Base-by-base conservation (phyloP, 2,113 vertebrate species). In the Cyanistes caeruleus region DNA sequence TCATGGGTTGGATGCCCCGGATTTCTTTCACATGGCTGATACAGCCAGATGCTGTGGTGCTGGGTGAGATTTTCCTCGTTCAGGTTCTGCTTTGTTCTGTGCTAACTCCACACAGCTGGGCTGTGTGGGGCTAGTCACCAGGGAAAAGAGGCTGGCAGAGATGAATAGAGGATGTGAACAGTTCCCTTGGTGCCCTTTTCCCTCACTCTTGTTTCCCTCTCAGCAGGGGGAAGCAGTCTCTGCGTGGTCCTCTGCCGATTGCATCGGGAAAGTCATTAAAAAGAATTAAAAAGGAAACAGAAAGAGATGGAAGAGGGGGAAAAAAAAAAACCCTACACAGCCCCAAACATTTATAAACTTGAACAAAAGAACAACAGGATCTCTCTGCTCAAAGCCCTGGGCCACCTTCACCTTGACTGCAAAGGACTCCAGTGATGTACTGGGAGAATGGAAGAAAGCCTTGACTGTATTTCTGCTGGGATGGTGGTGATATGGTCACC, bases 171-270 rank as follows among this genome's bases (percentile, higher is more conserved):
- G 73, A 95, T 92, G 68, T 78, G 90, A 97, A 96, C 64, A 74
- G 96, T 96, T 97, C 96, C 96, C 96, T 94, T 94, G 96, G 92
- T 92, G 79, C 96, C 96, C 95, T 96, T 97, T 97, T 97, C 86
- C 96, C 77, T 95, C 58, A 92, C 95, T 96, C 96, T 96, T 96
- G 93, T 97, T 96, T 97, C 96, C 95, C 62, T 96, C 96, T 96
- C 96, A 96, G 96, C 96, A 95, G 96, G 96, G 48, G 90, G 69
- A 96, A 89, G 69, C 95, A 92, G 86, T 93, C 93, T 94, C 76
- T 91, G 92, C 10, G 15, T 53, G 30, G 95, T 88, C 96, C 90
- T 96, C 82, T 92, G 92, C 93, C 73, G n/a, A 96, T 89, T 96
- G 92, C 92, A 87, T 92, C 0, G 4, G 68, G 88, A 95, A 95